Evolutionary conservation across 2,888 invertebrate genomes (phyloP).

Genomic region (Acrocera orbiculus): DNA sequence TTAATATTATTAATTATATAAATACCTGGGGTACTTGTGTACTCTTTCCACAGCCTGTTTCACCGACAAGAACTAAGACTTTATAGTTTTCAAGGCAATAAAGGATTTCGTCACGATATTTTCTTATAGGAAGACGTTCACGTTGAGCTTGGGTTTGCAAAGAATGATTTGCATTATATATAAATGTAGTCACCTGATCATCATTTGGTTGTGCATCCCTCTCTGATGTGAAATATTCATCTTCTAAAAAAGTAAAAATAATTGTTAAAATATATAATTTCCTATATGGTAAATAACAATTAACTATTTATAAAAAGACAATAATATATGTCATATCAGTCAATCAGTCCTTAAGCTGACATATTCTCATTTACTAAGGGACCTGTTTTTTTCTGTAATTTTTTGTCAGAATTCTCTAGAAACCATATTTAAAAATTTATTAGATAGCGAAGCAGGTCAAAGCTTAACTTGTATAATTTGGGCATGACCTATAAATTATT

Average conservation of each 20-base stretch:
- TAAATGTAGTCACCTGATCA: slow-evolving; percentile 39
- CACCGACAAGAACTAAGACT: slow-evolving; percentile 74
- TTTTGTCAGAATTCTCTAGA: no score
- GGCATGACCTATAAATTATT: no score
- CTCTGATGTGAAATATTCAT: slow-evolving; percentile 15
- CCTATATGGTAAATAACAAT: no score
- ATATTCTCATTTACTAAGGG: no score
- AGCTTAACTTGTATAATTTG: no score
- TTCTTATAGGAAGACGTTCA: slow-evolving; percentile 71
- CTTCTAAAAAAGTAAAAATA: slow-evolving; percentile 9
- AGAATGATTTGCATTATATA: slow-evolving; percentile 72
- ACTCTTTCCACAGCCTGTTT: slow-evolving; percentile 93
- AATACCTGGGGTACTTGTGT: slow-evolving; percentile 87
- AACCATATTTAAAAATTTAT: no score
- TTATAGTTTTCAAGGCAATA: slow-evolving; percentile 82
- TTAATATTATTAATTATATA: slow-evolving; percentile 5
- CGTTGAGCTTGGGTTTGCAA: slow-evolving; percentile 70
- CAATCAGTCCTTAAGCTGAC: no score
- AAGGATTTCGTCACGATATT: slow-evolving; percentile 69
- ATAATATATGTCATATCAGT: no score
- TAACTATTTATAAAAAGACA: no score
- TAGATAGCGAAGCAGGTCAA: no score
- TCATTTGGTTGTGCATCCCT: slow-evolving; percentile 21
- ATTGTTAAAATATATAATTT: no score
- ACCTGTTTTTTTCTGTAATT: no score